These are phyloP conservation scores for Tenthredo scrophulariae DNA, from an alignment of 2,888 invertebrate species.

Conservation along the genomic window DNA sequence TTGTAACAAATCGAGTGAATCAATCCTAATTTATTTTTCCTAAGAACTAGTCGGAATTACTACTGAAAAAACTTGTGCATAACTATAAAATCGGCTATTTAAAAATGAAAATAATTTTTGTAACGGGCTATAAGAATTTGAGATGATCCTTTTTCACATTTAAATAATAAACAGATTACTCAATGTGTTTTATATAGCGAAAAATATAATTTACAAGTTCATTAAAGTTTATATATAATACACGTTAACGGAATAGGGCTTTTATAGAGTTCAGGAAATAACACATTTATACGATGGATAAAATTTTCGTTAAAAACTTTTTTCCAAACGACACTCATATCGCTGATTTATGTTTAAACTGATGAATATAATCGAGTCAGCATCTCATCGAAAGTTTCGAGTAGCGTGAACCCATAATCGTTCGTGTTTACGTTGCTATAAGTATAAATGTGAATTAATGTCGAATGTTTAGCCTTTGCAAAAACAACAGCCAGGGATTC, in stretches of 20 bases:
- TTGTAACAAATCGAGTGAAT: too few relatives aligned
- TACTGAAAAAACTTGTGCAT: not conserved
- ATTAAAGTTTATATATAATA: not conserved
- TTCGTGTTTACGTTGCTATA: not conserved
- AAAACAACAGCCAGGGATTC: not conserved
- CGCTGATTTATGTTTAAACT: conserved; percentile 11
- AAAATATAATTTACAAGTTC: too few relatives aligned
- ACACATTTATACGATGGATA: not conserved
- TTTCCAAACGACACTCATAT: not conserved
- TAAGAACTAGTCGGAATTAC: not conserved
- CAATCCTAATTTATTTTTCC: not conserved
- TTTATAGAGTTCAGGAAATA: not conserved
- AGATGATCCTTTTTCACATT: not conserved
- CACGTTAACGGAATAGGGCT: not conserved
- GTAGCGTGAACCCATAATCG: not conserved
- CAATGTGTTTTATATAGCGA: not conserved
- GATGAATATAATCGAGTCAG: conserved; percentile 17
- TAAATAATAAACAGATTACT: not conserved
- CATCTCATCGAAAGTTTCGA: not conserved
- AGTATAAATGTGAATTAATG: not conserved
- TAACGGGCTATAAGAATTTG: not conserved
- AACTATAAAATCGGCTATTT: too few relatives aligned
- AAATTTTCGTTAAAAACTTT: not conserved
- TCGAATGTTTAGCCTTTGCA: not conserved
- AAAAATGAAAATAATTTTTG: not conserved